These are phyloP conservation scores for Cyclophora punctaria DNA, from an alignment of 2,888 invertebrate species.

Conservation along the genomic window DNA sequence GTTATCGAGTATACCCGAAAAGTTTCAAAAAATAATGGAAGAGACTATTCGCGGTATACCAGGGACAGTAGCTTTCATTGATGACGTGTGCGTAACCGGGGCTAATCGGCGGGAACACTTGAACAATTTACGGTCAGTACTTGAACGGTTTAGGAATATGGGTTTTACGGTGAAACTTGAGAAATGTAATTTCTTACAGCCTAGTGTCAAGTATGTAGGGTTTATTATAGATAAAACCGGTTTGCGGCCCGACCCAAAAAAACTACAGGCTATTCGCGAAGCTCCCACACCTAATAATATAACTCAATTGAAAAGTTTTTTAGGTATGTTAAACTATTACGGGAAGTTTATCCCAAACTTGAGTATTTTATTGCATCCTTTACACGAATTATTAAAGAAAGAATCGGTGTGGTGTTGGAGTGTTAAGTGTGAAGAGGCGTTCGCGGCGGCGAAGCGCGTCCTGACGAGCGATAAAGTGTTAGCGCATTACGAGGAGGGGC, in stretches of 20 bases:
- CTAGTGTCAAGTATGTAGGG: slow-evolving; percentile 17
- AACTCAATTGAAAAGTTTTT: slow-evolving; percentile 13
- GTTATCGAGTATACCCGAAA: background rate
- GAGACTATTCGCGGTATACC: slow-evolving; percentile 1
- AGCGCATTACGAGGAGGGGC: background rate
- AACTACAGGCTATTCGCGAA: slow-evolving; percentile 4
- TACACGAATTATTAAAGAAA: too few species aligned
- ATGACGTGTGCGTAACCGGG: slow-evolving; percentile 8
- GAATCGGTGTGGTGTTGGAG: too few species aligned
- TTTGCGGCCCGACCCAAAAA: background rate
- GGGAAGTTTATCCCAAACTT: slow-evolving; percentile 9
- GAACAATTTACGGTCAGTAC: slow-evolving; percentile 5
- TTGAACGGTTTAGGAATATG: slow-evolving; percentile 13
- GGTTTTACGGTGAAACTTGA: slow-evolving; percentile 6
- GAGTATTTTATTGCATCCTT: too few species aligned
- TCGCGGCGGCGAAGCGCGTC: background rate
- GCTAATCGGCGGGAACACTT: background rate
- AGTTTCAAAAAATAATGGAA: background rate
- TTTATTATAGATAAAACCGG: slow-evolving; percentile 6
- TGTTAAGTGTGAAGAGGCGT: background rate
- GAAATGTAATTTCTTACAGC: slow-evolving; percentile 13
- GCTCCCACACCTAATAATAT: slow-evolving; percentile 9
- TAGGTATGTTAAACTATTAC: slow-evolving; percentile 18
- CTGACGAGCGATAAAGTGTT: background rate
- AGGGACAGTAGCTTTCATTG: slow-evolving; percentile 5